Percentiles rank a stretch among this genome's conserved stretches.
Evolutionary conservation across 2,113 vertebrate genomes (phyloP).

Genomic region (Patagioenas fasciata): DNA sequence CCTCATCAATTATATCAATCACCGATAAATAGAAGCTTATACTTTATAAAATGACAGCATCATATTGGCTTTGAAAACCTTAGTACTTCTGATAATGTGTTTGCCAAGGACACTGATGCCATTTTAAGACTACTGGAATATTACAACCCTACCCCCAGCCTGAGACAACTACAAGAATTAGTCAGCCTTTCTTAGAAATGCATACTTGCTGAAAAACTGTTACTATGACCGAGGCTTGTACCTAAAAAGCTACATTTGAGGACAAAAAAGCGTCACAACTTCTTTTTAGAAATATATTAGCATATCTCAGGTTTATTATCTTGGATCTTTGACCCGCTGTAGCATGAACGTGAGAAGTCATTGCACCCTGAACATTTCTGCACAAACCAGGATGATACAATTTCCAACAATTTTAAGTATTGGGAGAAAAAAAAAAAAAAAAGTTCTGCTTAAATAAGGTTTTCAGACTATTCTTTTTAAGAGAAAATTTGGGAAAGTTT

Average conservation of each 20-base stretch:
- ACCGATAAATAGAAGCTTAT: slow-evolving; percentile 22
- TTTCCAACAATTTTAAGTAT: background rate
- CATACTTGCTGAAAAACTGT: background rate
- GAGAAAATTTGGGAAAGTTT: background rate
- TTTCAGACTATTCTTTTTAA: background rate
- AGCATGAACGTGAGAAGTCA: background rate
- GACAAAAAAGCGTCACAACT: background rate
- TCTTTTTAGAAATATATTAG: background rate
- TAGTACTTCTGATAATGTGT: background rate
- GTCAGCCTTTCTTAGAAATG: background rate
- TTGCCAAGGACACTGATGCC: background rate
- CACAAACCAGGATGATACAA: background rate
- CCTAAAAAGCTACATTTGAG: background rate
- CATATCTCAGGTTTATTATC: background rate
- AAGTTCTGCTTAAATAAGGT: background rate
- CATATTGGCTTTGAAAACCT: background rate
- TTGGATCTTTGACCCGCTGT: background rate
- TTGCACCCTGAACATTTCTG: background rate
- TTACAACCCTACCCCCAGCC: background rate
- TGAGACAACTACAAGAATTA: background rate
- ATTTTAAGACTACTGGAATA: slow-evolving; percentile 4
- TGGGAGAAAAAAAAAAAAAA: background rate
- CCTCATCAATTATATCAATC: slow-evolving; percentile 28
- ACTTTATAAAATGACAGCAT: background rate
- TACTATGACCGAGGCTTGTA: background rate